Evolutionary conservation across 53 echinoderm and acorn worm species (phyloP), one percentile per base, ranked within the genome.

Genomic region (Hippasteria phrygiana): DNA sequence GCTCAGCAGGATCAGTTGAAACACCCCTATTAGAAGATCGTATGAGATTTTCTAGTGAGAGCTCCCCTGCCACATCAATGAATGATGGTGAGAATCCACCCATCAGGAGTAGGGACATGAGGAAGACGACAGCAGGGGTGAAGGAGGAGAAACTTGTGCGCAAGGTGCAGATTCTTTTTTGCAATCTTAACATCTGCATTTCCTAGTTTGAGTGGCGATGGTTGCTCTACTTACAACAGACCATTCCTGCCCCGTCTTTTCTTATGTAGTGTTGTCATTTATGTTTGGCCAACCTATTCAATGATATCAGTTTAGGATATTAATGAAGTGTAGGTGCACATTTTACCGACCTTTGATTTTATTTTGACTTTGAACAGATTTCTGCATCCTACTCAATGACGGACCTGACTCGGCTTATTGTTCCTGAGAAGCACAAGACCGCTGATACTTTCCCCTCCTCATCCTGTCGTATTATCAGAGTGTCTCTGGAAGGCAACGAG

Each of bases 401-500:
- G 12, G 92, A 90, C 89, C 89, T 96, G 54, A 89, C 78, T 2
- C 63, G 83, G 50, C n/a, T 90, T 4, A 53, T 50, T 12, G 47
- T 63, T 35, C 55, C 81, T 13, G 72, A 81, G 41, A 53, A 80
- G 62, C 79, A 78, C 54, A 50, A 56, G 62, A 51, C 50, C 2
- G 67, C 48, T 4, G 89, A 88, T 24, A 55, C 77, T 4, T 93
- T 92, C 54, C 93, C 93, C 17, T 91, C 97, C 18, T 77, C 93
- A 24, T 92, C 96, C 24, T 95, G 95, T 31, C 93, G 99, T 33
- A 96, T 99, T 88, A 96, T 99, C 73, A 71, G 95, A 34, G 92
- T 99, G 7, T 93, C 93, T 16, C 86, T 94, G 42, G 94, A 94
- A 37, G 93, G 92, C 37, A 72, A 43, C 11, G 78, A 93, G 66